A percentile compares a stretch with the other conserved stretches of the same genome.
phyloP scores from a whole-genome alignment of 2,113 vertebrate genomes.

The Chaetops frenatus region DNA sequence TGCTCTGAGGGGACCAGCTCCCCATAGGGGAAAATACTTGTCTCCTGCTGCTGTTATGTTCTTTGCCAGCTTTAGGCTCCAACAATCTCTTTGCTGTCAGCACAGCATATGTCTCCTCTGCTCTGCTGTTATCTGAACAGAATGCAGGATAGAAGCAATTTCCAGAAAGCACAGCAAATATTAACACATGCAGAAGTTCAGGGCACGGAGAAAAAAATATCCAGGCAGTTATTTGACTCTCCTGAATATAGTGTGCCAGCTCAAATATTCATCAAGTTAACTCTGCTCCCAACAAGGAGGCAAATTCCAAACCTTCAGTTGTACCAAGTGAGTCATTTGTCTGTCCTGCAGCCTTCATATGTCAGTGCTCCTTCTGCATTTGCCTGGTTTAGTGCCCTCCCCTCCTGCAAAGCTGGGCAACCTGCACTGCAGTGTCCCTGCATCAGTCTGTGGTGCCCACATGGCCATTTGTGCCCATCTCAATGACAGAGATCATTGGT shows the following conservation, averaged over 20 bases:
- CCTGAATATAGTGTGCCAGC: background rate
- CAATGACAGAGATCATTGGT: background rate
- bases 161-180: slow-evolving; percentile 27
- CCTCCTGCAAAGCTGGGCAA: background rate
- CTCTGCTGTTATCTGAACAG: slow-evolving; percentile 32
- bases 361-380: background rate
- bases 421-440: background rate
- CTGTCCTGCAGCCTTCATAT: background rate
- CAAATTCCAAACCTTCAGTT: background rate
- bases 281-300: background rate
- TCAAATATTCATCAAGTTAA: background rate
- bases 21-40: background rate
- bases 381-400: background rate
- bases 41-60: background rate
- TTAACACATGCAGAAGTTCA: background rate
- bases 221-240: background rate
- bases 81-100: slow-evolving; percentile 31
- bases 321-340: accelerated
- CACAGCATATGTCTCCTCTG: slow-evolving; percentile 28
- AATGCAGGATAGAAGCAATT: slow-evolving; percentile 36
- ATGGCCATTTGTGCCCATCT: background rate
- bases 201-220: background rate
- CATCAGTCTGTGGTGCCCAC: background rate
- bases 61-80: background rate
- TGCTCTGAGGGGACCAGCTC: background rate